These are phyloP conservation scores for Hemicordylus capensis DNA, from an alignment of 2,113 vertebrate genomes.

Conservation along the genomic window DNA sequence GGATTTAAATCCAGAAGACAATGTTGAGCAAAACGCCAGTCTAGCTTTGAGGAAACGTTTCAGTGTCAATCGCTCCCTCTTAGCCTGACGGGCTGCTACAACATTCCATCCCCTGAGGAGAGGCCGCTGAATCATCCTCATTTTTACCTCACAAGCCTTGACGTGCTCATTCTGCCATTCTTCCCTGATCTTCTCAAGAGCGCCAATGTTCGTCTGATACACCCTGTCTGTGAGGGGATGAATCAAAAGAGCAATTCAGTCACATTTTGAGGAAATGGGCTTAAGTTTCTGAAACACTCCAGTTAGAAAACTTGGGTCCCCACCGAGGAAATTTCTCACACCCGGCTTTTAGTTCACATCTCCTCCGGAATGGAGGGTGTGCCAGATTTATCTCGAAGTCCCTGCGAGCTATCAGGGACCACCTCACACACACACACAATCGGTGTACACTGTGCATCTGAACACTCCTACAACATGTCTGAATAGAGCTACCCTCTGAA, in stretches of 20 bases:
- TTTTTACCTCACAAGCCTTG: conserved; percentile 87
- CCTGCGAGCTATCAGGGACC: too few species aligned
- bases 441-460: too few species aligned
- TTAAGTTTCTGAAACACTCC: too few species aligned
- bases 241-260: not conserved
- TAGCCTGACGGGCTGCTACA: not conserved
- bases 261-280: not conserved
- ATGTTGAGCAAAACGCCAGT: not conserved
- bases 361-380: too few species aligned
- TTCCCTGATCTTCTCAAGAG: conserved; percentile 82
- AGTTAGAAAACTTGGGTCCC: too few species aligned
- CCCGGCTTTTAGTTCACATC: too few species aligned
- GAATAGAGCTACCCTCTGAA: too few species aligned
- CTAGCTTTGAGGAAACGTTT: not conserved
- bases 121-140: not conserved
- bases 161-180: conserved; percentile 91
- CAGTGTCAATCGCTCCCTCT: not conserved
- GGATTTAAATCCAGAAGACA: not conserved
- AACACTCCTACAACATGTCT: too few species aligned
- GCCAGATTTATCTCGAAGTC: too few species aligned
- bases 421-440: too few species aligned
- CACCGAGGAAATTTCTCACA: too few species aligned
- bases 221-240: conserved; percentile 74
- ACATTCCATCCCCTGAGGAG: not conserved
- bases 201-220: conserved; percentile 81